Evolutionary conservation across 2,113 vertebrate genomes (phyloP).

Genomic region (Fulmarus glacialis): DNA sequence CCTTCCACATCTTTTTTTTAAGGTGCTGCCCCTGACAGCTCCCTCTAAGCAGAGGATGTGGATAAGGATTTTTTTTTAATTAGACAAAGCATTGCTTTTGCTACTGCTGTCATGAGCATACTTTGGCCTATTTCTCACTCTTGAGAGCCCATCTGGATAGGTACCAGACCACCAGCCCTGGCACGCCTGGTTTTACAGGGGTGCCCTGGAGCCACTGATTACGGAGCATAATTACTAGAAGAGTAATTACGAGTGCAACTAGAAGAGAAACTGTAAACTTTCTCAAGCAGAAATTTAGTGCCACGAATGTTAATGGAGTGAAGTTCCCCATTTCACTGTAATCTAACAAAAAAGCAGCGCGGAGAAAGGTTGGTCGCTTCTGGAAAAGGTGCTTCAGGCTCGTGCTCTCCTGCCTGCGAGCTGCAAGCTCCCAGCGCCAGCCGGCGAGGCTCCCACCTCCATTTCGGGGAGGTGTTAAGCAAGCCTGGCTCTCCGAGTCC

Average conservation of each 20-base stretch:
- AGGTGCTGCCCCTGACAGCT: neutral
- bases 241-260: neutral
- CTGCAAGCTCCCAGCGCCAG: neutral
- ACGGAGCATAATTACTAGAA: neutral
- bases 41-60: neutral
- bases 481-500: neutral
- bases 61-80: neutral
- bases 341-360: neutral
- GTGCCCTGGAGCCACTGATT: neutral
- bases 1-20: neutral
- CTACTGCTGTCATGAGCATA: neutral
- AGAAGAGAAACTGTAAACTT: neutral
- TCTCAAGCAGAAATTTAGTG: neutral
- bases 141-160: neutral
- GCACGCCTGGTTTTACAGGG: neutral
- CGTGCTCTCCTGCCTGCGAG: neutral
- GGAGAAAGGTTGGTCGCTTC: neutral
- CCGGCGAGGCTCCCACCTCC: neutral
- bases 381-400: neutral
- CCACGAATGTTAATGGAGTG: rapidly evolving
- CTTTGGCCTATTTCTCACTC: neutral
- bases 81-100: neutral
- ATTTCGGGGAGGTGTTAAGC: neutral
- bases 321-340: neutral
- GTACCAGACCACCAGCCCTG: neutral